These are phyloP conservation scores for Mesochorus sp. DNA, from an alignment of 2,888 invertebrate genomes.

Conservation along the genomic window DNA sequence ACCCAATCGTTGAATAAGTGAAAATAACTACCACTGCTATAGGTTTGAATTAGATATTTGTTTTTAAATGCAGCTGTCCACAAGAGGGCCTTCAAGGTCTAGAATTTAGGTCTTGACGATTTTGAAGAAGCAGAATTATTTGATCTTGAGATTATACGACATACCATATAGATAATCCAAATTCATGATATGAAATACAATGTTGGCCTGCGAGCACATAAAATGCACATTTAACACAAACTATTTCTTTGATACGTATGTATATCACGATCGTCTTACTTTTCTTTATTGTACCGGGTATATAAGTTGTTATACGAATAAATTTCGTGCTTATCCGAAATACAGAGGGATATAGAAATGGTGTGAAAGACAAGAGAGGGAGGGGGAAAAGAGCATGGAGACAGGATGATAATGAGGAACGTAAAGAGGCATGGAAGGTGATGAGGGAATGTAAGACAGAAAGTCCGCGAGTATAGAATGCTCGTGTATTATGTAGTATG, in stretches of 20 bases:
- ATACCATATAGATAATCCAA: no score
- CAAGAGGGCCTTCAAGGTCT: no score
- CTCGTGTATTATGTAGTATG: background rate
- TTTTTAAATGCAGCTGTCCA: no score
- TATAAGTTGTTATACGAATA: slow-evolving; percentile 12
- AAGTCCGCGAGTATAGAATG: slow-evolving; percentile 1
- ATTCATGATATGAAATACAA: no score
- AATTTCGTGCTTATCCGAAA: slow-evolving; percentile 41
- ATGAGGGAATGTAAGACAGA: slow-evolving; percentile 50
- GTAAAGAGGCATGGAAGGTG: slow-evolving; percentile 39
- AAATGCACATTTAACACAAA: no score
- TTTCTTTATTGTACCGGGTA: slow-evolving; percentile 1
- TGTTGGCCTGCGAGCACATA: no score
- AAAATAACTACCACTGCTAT: no score
- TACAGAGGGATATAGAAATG: slow-evolving; percentile 19
- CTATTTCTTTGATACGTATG: background rate
- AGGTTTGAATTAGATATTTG: no score
- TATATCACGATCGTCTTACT: background rate
- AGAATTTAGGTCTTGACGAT: no score
- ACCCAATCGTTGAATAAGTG: no score
- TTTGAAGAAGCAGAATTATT: no score
- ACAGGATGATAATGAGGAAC: slow-evolving; percentile 45
- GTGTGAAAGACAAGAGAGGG: slow-evolving; percentile 32
- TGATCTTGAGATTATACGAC: no score
- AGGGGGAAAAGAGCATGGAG: slow-evolving; percentile 9